Base-by-base conservation (phyloP, 2,113 vertebrate species). In the Salvelinus fontinalis region DNA sequence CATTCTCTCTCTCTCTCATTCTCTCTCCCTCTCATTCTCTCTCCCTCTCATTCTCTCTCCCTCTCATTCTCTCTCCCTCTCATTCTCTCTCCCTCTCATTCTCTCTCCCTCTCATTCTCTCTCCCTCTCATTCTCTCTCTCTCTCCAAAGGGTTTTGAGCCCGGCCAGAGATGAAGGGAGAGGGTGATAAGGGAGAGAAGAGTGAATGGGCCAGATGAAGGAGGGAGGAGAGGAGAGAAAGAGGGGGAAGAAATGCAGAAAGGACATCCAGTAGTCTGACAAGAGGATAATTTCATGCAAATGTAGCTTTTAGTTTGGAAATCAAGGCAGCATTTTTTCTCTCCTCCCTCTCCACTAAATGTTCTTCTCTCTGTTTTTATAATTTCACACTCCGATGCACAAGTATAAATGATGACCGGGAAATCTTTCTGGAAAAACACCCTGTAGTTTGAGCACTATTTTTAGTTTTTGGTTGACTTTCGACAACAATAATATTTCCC, bases 381-480 rank as follows among this genome's bases (percentile, higher is more conserved):
- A 87, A 92, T 93, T 92, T 92, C 89, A 92, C 88, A 85, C 85
- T 83, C 76, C 73, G 78, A 73, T 88, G 84, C 86, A 86, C 88
- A 90, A 80, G 85, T 79, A 81, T 86, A 90, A 89, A 83, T 79
- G 81, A 87, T 85, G 84, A 89, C 82, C 78, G 77, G 76, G 67
- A 85, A 78, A 85, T 74, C 78, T 79, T 59, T 77, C 86, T 79
- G 75, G 82, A 69, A 67, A 78, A 75, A 79, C 68, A 65, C 22
- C 12, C 20, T 27, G 16, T 54, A 24, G 3, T 62, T 62, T 22
- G 22, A 1, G n/a, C 6, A 62, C 59, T 62, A 11, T 62, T 76
- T 74, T 73, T 59, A 34, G 70, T 57, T 67, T 62, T 64, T 54
- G 59, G 77, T 64, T 78, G 64, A n/a, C 7, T 20, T 62, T 22